Evolutionary conservation across 2,113 vertebrate genomes (phyloP).

Genomic region (Gavia stellata): DNA sequence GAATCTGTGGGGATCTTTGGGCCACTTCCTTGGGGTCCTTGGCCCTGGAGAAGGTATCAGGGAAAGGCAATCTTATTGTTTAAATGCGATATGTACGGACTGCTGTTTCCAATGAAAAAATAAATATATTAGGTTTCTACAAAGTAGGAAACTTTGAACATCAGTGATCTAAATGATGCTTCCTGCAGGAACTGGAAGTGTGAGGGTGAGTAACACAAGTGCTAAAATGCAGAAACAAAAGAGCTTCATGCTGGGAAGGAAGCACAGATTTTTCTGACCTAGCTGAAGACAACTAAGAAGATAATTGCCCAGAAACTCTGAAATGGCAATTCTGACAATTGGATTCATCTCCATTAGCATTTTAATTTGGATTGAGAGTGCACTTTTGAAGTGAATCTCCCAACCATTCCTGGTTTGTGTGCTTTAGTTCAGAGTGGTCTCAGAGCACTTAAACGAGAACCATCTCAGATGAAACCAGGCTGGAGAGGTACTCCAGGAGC

Average conservation of each 20-base stretch:
- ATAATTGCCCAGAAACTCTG: background rate
- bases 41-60: background rate
- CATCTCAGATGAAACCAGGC: background rate
- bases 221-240: background rate
- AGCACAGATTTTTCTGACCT: background rate
- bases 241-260: background rate
- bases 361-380: background rate
- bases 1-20: background rate
- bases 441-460: background rate
- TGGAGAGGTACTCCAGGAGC: background rate
- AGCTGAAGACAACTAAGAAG: background rate
- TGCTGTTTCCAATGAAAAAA: background rate
- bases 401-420: background rate
- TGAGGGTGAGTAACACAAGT: background rate
- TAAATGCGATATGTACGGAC: background rate
- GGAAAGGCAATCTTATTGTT: background rate
- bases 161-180: accelerated
- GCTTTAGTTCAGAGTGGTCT: background rate
- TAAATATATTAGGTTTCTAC: background rate
- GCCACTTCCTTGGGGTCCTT: background rate
- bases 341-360: background rate
- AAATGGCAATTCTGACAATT: background rate
- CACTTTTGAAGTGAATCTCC: background rate
- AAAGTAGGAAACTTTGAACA: background rate
- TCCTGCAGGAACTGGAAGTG: background rate